These are phyloP conservation scores for Planiliza haematocheilus DNA, from an alignment of 2,113 vertebrate species.

Conservation along the genomic window DNA sequence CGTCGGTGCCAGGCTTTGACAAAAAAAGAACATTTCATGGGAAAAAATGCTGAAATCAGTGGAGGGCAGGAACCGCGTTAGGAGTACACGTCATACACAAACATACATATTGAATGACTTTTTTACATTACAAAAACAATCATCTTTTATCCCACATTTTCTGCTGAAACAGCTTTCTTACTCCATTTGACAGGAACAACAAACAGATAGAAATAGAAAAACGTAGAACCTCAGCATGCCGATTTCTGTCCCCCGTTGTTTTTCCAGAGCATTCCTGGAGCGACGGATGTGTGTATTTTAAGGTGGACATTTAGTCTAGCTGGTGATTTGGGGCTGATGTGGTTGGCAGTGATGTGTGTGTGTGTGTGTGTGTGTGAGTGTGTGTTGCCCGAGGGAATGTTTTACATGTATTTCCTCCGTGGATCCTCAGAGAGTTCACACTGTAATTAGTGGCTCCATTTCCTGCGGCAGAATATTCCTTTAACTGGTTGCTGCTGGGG, in stretches of 20 bases:
- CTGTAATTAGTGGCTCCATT: slow-evolving; percentile 75
- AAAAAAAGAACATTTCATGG: background rate
- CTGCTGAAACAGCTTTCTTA: slow-evolving; percentile 24
- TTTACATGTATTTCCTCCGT: slow-evolving; percentile 67
- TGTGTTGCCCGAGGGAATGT: slow-evolving; percentile 58
- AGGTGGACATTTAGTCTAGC: slow-evolving; percentile 74
- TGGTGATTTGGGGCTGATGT: slow-evolving; percentile 79
- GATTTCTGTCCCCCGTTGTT: slow-evolving; percentile 63
- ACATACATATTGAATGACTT: background rate
- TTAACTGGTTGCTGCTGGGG: slow-evolving; percentile 48
- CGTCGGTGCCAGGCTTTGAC: background rate
- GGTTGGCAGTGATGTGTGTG: slow-evolving; percentile 58
- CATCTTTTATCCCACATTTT: background rate
- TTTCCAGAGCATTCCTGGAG: slow-evolving; percentile 76
- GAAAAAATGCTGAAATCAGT: background rate
- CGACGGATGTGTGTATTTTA: slow-evolving; percentile 76
- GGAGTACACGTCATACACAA: background rate
- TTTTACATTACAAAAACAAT: background rate
- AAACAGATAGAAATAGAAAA: slow-evolving; percentile 69
- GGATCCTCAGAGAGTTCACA: slow-evolving; percentile 66
- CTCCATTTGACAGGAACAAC: slow-evolving; percentile 52
- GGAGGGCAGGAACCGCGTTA: background rate
- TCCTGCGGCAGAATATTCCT: slow-evolving; percentile 61
- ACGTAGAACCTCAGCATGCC: slow-evolving; percentile 47
- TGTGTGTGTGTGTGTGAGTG: slow-evolving; percentile 42